Percentiles rank a stretch among this genome's conserved stretches.
Conservation (phyloP, 2,797 vertebrate genomes). For the Tapirus indicus region DNA sequence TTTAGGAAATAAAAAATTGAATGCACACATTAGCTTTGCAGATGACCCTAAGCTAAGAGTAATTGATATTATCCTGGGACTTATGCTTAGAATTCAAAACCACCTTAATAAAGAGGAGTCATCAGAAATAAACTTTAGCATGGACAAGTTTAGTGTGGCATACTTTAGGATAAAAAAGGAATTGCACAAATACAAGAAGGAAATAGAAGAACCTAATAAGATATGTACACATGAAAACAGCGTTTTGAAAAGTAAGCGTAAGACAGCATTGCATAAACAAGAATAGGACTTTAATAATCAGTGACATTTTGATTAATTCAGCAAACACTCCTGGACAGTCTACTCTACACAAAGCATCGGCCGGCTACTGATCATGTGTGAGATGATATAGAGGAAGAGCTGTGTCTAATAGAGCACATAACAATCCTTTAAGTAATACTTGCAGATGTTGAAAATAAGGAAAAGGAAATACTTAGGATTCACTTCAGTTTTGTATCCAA, state of each 20-base stretch:
- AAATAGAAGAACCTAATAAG: background rate
- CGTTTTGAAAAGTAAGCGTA: background rate
- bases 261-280: background rate
- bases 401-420: background rate
- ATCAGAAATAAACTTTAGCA: background rate
- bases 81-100: slow-evolving; percentile 35
- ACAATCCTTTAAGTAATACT: background rate
- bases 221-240: background rate
- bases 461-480: background rate
- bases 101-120: background rate
- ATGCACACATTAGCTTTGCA: background rate
- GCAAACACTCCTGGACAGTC: background rate
- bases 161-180: background rate
- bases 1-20: background rate
- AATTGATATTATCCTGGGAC: background rate
- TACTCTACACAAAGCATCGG: background rate
- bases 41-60: background rate
- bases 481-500: background rate
- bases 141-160: background rate
- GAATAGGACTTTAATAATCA: background rate
- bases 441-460: background rate
- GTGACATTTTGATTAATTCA: background rate
- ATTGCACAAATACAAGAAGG: background rate
- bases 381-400: background rate
- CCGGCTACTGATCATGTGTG: background rate